Percentiles rank a stretch among this genome's conserved stretches.
Evolutionary conservation across 2,797 vertebrate species (phyloP).

Genomic region (Neomorphus geoffroyi): DNA sequence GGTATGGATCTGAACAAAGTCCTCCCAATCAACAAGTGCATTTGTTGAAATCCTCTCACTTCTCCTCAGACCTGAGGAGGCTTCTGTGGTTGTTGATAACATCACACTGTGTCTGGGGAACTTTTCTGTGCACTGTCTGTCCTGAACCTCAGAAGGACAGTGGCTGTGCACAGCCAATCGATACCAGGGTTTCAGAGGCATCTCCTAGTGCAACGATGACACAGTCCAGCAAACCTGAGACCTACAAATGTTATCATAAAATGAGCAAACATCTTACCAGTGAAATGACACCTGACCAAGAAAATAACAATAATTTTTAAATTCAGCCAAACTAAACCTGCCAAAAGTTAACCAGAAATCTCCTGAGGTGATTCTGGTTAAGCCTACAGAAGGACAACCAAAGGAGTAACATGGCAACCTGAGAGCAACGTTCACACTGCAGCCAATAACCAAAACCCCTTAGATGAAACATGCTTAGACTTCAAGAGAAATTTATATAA

Average conservation of each 20-base stretch:
- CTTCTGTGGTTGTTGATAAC: not conserved
- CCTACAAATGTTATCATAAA: not conserved
- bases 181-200: not conserved
- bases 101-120: not conserved
- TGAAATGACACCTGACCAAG: not conserved
- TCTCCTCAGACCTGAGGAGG: not conserved
- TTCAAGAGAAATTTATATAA: not conserved
- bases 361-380: not conserved
- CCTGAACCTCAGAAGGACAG: not conserved
- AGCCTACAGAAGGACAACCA: not conserved
- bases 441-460: not conserved
- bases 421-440: not conserved
- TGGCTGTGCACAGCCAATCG: not conserved
- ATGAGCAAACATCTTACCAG: not conserved
- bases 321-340: not conserved
- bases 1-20: not conserved
- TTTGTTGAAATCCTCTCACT: not conserved
- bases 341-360: not conserved
- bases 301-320: not conserved
- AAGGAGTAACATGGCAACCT: not conserved
- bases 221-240: not conserved
- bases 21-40: not conserved
- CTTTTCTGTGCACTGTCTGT: not conserved
- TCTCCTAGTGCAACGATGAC: rapidly evolving
- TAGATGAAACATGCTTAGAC: not conserved